Base-by-base conservation (phyloP, 1,140 invertebrate genomes). In the Pararge aegeria region DNA sequence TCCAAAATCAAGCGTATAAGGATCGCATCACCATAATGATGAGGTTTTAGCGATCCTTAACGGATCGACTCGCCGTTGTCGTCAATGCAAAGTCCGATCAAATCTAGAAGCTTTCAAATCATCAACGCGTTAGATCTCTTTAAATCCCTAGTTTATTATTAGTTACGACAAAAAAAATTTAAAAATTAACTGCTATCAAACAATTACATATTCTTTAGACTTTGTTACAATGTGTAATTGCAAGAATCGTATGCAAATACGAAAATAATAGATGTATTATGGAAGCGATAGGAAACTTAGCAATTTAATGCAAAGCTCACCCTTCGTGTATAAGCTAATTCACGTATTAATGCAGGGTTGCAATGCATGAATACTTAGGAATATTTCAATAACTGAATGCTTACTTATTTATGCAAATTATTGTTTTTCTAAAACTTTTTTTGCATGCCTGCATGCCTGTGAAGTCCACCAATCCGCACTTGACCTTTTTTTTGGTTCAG, bases 231-330 rank as follows among this genome's bases (percentile, higher is more conserved):
- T 19, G 15, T 52, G 50, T 20, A 37, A 37, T 37, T 52, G 15
- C 15, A 51, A 18, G 18, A 52, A 1, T 52, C 1, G 29, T 46
- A 46, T 46, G 44, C 44, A 46, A 46, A 46, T 46, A 46, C 20
- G 44, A 18, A 12, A n/a, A 20, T 46, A 46, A 46, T 46, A 46
- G 19, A 46, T n/a, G 44, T 21, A 46, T 21, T 46, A 46, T 46
- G 44, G 18, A 46, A 46, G 44, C 44, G 18, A 46, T 46, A 46
- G 44, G 19, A 20, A 46, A 46, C 7, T 46, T n/a, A 24, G 44
- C 20, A 46, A 46, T 46, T 46, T 46, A 12, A 46, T 46, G 44
- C 44, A 21, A 46, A 46, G 44, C 44, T 46, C 15, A 24, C 44
- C 44, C 44, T 19, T 52, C 30, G 15, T 37, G 16, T 52, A 18